These are phyloP conservation scores for Chrysocyon brachyurus DNA, from an alignment of 2,797 vertebrate species.

Conservation along the genomic window DNA sequence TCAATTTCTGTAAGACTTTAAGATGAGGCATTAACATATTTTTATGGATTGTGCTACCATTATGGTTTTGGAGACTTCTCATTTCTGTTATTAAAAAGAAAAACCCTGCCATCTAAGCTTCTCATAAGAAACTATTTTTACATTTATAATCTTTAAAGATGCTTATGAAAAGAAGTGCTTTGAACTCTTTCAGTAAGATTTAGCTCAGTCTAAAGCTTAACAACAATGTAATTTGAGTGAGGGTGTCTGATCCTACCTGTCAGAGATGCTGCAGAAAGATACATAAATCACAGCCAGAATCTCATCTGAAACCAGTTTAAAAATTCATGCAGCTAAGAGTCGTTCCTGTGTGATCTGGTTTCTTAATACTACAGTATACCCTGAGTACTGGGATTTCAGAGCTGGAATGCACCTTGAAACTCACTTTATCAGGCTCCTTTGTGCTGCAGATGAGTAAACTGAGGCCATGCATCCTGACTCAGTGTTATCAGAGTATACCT, in stretches of 20 bases:
- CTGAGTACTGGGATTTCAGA: conserved; percentile 33
- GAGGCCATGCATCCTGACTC: neutral
- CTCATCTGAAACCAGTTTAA: conserved; percentile 73
- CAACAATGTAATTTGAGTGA: conserved; percentile 80
- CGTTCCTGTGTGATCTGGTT: conserved; percentile 70
- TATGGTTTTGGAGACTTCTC: conserved; percentile 77
- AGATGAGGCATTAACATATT: conserved; percentile 82
- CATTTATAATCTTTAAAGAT: conserved; percentile 85
- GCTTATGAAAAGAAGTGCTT: conserved; percentile 84
- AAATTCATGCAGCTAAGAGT: conserved; percentile 71
- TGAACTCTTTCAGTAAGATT: conserved; percentile 81
- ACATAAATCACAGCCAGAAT: conserved; percentile 76
- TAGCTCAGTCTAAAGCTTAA: conserved; percentile 80
- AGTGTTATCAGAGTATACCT: neutral
- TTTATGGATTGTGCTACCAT: conserved; percentile 81
- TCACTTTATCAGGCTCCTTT: conserved; percentile 34
- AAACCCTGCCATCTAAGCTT: conserved; percentile 80
- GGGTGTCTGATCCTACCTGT: conserved; percentile 80
- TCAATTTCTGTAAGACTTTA: conserved; percentile 84
- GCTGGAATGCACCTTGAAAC: neutral
- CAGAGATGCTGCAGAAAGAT: conserved; percentile 77
- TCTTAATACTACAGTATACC: conserved; percentile 43
- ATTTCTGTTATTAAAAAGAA: conserved; percentile 83
- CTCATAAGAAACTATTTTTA: conserved; percentile 83
- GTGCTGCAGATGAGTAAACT: conserved; percentile 31